Conservation (phyloP, 2,888 invertebrate genomes). For the Cheilosia vernalis region DNA sequence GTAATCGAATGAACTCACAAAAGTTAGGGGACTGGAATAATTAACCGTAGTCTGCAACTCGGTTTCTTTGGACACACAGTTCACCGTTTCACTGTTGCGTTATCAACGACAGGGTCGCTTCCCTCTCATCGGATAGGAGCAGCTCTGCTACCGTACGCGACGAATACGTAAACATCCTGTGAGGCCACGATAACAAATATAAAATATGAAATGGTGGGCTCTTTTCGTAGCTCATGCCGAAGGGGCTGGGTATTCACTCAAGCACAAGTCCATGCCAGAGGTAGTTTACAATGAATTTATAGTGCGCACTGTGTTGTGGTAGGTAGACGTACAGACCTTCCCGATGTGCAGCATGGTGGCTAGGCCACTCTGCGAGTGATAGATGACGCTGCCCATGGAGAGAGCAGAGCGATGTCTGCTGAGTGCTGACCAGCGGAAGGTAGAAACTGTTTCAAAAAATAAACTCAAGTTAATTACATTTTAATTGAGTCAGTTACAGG, state of each 20-base stretch:
- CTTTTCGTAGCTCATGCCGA: neutral
- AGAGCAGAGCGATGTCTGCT: neutral
- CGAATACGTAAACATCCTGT: constrained; percentile 22
- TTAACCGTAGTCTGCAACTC: constrained; percentile 16
- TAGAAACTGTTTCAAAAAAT: constrained; percentile 3
- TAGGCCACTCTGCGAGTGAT: neutral
- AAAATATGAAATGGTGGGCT: constrained; percentile 22
- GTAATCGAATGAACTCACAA: constrained; percentile 24
- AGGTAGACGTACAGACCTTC: neutral
- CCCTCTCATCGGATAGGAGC: neutral
- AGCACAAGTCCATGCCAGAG: constrained; percentile 4
- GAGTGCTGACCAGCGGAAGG: constrained; percentile 10
- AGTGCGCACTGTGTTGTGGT: neutral
- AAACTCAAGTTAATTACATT: constrained; percentile 36
- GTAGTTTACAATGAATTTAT: constrained; percentile 14
- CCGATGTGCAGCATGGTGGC: neutral
- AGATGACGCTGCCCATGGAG: neutral
- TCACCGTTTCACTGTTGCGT: constrained; percentile 3
- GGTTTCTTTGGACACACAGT: neutral
- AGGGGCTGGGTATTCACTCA: neutral
- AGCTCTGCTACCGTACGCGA: neutral
- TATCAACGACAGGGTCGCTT: neutral
- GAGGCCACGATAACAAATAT: constrained; percentile 22
- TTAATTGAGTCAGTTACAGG: constrained; percentile 41
- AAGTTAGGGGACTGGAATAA: constrained; percentile 34